phyloP scores from a whole-genome alignment of 1,140 invertebrate genomes.

The Contarinia nasturtii region DNA sequence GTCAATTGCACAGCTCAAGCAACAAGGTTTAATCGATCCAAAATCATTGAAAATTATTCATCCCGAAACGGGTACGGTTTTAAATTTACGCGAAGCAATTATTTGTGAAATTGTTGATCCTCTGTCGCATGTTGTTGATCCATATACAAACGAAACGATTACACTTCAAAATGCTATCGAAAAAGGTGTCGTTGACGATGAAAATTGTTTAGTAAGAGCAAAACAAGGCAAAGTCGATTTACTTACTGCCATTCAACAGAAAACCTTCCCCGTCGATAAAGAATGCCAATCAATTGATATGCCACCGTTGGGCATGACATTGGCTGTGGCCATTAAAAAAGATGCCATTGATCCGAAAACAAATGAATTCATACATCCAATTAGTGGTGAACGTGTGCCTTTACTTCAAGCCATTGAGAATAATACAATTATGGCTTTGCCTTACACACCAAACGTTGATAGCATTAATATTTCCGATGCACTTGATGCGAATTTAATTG shows the following conservation, averaged over 20 bases:
- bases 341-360: conserved; percentile 38
- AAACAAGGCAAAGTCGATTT: conserved; percentile 45
- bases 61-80: conserved; percentile 61
- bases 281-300: conserved; percentile 21
- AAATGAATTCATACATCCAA: conserved; percentile 54
- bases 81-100: conserved; percentile 65
- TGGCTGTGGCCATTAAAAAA: conserved; percentile 51
- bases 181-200: conserved; percentile 50
- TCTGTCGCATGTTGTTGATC: conserved; percentile 37
- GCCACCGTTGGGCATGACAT: conserved; percentile 25
- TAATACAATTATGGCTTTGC: conserved; percentile 65
- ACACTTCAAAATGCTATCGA: conserved; percentile 65
- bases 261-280: conserved; percentile 35
- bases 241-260: conserved; percentile 42
- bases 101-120: conserved; percentile 74
- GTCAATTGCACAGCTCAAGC: conserved; percentile 58
- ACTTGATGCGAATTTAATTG: conserved; percentile 47
- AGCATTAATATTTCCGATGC: conserved; percentile 45
- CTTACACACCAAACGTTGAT: conserved; percentile 44
- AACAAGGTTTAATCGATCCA: conserved; percentile 67
- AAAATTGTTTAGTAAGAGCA: conserved; percentile 43
- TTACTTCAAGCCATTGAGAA: conserved; percentile 58
- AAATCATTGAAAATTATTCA: conserved; percentile 65
- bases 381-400: conserved; percentile 47
- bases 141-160: conserved; percentile 35